Conservation (phyloP, 1,140 invertebrate genomes). For the Rhyacophila brunnea region DNA sequence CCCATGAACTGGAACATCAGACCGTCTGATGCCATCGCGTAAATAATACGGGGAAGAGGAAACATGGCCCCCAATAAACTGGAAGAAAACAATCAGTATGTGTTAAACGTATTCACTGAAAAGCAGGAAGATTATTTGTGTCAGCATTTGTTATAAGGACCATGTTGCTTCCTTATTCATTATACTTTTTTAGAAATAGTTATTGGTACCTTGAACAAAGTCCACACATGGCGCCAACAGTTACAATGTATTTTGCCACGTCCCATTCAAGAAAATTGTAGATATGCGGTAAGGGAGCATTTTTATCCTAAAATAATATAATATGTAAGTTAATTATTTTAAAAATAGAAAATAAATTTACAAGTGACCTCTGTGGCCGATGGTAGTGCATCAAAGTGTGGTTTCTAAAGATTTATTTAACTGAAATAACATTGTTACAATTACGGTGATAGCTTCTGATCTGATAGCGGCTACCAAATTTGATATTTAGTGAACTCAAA, state of each 20-base stretch:
- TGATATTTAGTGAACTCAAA: no score
- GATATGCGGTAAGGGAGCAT: constrained; percentile 70
- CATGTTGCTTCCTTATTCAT: no score
- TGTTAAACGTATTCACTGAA: no score
- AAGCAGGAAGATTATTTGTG: constrained; percentile 1
- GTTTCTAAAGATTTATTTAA: no score
- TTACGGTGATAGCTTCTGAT: no score
- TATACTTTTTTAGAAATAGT: no score
- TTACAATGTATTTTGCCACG: constrained; percentile 71
- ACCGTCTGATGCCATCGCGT: constrained; percentile 85
- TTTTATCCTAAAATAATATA: constrained; percentile 51
- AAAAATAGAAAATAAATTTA: no score
- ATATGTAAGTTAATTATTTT: neutral
- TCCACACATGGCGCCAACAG: constrained; percentile 71
- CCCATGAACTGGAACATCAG: constrained; percentile 75
- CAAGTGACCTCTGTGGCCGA: no score
- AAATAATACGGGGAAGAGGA: constrained; percentile 79
- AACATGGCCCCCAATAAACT: constrained; percentile 85
- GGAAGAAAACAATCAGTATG: no score
- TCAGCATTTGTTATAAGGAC: neutral
- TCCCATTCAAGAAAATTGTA: constrained; percentile 67
- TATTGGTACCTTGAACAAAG: constrained; percentile 71
- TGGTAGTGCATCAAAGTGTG: no score
- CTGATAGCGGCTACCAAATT: no score
- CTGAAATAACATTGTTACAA: no score